phyloP scores from a whole-genome alignment of 1,140 invertebrate genomes.

The Apolygus lucorum region DNA sequence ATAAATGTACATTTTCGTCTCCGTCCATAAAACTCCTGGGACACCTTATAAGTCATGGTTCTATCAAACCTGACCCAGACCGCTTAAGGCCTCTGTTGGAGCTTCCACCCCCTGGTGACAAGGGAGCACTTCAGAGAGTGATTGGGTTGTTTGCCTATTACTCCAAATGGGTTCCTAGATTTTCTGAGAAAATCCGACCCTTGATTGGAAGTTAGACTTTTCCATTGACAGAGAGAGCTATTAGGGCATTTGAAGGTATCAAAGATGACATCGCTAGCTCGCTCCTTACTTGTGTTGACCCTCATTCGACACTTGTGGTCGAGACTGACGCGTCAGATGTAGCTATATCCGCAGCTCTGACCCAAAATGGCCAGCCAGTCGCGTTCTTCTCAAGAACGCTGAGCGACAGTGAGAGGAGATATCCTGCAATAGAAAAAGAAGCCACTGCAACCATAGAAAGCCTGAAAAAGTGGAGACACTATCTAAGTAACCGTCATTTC shows the following conservation, averaged over 20 bases:
- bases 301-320: background rate
- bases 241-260: background rate
- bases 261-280: background rate
- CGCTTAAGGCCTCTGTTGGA: no score
- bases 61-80: constrained; percentile 15
- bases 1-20: constrained; percentile 4
- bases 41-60: background rate
- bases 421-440: background rate
- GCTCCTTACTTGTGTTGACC: background rate
- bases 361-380: background rate
- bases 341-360: background rate
- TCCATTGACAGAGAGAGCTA: background rate
- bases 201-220: background rate
- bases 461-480: background rate
- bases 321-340: background rate
- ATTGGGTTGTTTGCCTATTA: background rate
- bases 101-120: background rate
- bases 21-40: background rate
- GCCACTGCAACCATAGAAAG: background rate
- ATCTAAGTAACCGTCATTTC: background rate
- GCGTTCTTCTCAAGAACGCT: background rate
- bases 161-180: background rate
- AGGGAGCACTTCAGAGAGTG: background rate
- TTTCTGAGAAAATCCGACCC: background rate
- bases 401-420: background rate